These are phyloP conservation scores for Spisula subtruncata DNA, from an alignment of 2,888 invertebrate genomes.

Conservation along the genomic window DNA sequence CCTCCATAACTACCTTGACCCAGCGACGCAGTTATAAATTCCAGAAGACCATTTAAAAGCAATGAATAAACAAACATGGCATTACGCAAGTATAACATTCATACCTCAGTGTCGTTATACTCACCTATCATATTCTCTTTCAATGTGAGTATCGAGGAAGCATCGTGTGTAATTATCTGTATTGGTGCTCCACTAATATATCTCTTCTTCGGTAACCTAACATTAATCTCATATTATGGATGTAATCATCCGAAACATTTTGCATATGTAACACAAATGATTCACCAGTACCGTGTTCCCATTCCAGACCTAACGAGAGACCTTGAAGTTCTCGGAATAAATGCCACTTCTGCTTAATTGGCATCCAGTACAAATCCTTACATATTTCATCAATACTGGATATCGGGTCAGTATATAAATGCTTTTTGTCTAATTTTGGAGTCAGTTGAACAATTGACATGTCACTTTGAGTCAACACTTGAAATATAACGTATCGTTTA, in stretches of 20 bases:
- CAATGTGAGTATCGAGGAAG: constrained; percentile 46
- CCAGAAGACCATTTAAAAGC: too few species aligned
- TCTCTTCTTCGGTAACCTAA: constrained; percentile 40
- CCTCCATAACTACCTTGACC: too few species aligned
- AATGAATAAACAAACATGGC: too few species aligned
- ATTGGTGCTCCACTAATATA: constrained; percentile 45
- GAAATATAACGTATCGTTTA: constrained; percentile 75
- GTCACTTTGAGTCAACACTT: constrained; percentile 74
- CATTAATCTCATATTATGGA: constrained; percentile 55
- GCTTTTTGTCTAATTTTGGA: constrained; percentile 41
- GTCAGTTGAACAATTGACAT: constrained; percentile 70
- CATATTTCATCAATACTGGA: constrained; percentile 61
- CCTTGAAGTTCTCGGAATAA: constrained; percentile 56
- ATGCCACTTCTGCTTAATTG: constrained; percentile 63
- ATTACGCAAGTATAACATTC: too few species aligned
- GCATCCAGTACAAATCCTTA: constrained; percentile 68
- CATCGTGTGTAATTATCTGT: constrained; percentile 8
- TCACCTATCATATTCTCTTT: constrained; percentile 51
- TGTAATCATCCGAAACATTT: constrained; percentile 52
- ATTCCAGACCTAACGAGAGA: constrained; percentile 42
- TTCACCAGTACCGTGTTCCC: constrained; percentile 7
- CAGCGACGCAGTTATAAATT: too few species aligned
- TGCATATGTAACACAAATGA: neutral
- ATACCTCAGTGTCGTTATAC: neutral
- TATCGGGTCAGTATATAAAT: constrained; percentile 57